Evolutionary conservation across 1,140 invertebrate species (phyloP).

Genomic region (Dermatophagoides farinae): DNA sequence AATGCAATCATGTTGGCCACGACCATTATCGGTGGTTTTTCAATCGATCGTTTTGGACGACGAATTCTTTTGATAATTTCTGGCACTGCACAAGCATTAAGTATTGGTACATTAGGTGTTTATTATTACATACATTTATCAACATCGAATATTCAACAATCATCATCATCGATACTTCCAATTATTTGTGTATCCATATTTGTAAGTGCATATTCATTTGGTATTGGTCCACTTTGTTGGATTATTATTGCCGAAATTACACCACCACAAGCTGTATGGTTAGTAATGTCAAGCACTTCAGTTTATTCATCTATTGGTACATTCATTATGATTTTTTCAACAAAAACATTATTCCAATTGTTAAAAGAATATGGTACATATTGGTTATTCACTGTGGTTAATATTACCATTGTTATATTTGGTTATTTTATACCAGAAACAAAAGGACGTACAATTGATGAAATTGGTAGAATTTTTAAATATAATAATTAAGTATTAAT

Average conservation of each 20-base stretch:
- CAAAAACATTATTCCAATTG: constrained; percentile 32
- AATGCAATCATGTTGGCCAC: constrained; percentile 24
- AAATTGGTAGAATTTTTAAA: constrained; percentile 21
- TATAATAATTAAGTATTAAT: background rate
- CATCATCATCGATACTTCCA: background rate
- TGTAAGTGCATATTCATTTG: constrained; percentile 35
- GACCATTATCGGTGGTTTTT: constrained; percentile 41
- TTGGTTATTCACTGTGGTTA: constrained; percentile 26
- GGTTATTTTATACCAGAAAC: constrained; percentile 29
- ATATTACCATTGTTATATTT: constrained; percentile 24
- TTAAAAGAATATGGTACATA: constrained; percentile 26
- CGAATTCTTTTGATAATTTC: constrained; percentile 31
- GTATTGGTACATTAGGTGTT: constrained; percentile 1
- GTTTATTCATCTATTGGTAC: constrained; percentile 52
- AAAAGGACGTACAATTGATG: constrained; percentile 28
- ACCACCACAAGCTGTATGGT: constrained; percentile 47
- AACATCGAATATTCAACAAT: background rate
- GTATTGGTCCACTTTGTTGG: constrained; percentile 63
- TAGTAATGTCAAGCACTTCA: constrained; percentile 49
- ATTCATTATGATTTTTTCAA: constrained; percentile 57
- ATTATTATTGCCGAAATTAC: constrained; percentile 54
- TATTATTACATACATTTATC: background rate
- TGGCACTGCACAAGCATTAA: background rate
- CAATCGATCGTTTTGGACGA: constrained; percentile 53
- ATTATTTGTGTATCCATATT: constrained; percentile 34